Conservation (phyloP, 2,113 vertebrate species). For the Odontophorus gujanensis region DNA sequence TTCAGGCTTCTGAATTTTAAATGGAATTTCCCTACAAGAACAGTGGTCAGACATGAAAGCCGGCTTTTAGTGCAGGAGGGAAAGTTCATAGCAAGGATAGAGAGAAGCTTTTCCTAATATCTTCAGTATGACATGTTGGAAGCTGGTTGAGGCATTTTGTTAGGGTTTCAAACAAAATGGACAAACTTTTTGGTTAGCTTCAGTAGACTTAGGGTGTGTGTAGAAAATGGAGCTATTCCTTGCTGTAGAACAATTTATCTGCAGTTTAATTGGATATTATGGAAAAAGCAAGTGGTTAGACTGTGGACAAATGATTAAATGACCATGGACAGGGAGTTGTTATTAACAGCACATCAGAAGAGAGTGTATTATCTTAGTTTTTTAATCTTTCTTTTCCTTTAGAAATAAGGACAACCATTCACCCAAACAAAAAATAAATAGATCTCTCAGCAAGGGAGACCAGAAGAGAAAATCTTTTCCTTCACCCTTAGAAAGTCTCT, state of each 20-base stretch:
- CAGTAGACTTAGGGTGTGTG: not conserved
- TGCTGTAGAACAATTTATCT: not conserved
- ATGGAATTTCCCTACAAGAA: not conserved
- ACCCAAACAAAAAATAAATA: not conserved
- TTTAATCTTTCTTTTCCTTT: not conserved
- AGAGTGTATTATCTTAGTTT: not conserved
- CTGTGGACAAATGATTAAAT: not conserved
- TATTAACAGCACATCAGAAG: not conserved
- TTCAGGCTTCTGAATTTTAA: too few species aligned
- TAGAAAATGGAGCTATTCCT: not conserved
- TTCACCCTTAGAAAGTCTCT: not conserved
- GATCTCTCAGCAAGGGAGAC: not conserved
- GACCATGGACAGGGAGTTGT: not conserved
- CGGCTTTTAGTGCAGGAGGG: not conserved
- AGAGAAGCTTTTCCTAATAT: not conserved
- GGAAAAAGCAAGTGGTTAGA: not conserved
- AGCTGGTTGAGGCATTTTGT: not conserved
- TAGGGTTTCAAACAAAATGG: not conserved
- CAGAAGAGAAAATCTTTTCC: not conserved
- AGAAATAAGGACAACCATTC: not conserved
- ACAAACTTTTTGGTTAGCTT: not conserved
- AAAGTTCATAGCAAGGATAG: not conserved
- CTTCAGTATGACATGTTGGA: not conserved
- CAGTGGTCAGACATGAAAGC: not conserved
- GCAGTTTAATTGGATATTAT: fast-evolving